These are phyloP conservation scores for Sabellastarte sp. DNA, from an alignment of 2,888 invertebrate species.

Conservation along the genomic window DNA sequence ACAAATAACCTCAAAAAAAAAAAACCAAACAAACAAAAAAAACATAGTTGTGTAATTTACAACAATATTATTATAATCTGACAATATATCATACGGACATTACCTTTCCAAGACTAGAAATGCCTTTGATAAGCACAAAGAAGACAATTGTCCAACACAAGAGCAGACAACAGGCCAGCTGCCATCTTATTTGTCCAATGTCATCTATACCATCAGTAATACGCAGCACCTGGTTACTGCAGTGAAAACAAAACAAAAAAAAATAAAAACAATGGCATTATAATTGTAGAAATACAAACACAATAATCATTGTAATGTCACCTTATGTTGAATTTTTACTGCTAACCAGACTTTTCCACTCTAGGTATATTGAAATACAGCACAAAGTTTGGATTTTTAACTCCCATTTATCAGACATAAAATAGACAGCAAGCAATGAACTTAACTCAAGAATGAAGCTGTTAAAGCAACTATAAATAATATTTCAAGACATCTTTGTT, in stretches of 20 bases:
- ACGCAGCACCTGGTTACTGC: slow-evolving; percentile 48
- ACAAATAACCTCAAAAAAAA: too few relatives aligned
- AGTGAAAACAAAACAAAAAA: neutral
- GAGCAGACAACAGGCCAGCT: slow-evolving; percentile 50
- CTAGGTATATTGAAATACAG: too few relatives aligned
- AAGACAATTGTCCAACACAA: slow-evolving; percentile 55
- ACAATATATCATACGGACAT: too few relatives aligned
- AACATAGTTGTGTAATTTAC: too few relatives aligned
- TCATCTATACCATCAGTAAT: slow-evolving; percentile 40
- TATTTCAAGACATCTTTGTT: too few relatives aligned
- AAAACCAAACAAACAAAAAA: too few relatives aligned
- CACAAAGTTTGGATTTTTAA: too few relatives aligned
- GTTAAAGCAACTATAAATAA: too few relatives aligned
- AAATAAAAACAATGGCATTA: neutral
- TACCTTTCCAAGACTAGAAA: slow-evolving; percentile 57
- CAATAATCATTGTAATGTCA: neutral
- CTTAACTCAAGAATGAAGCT: too few relatives aligned
- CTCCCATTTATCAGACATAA: too few relatives aligned
- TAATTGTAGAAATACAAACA: neutral
- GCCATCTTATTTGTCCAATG: slow-evolving; percentile 46
- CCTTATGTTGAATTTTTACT: neutral
- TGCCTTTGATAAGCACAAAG: slow-evolving; percentile 54
- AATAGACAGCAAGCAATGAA: too few relatives aligned
- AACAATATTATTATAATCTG: too few relatives aligned
- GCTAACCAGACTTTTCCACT: neutral